Base-by-base conservation (phyloP, 1,140 invertebrate genomes). In the Tribolium castaneum region DNA sequence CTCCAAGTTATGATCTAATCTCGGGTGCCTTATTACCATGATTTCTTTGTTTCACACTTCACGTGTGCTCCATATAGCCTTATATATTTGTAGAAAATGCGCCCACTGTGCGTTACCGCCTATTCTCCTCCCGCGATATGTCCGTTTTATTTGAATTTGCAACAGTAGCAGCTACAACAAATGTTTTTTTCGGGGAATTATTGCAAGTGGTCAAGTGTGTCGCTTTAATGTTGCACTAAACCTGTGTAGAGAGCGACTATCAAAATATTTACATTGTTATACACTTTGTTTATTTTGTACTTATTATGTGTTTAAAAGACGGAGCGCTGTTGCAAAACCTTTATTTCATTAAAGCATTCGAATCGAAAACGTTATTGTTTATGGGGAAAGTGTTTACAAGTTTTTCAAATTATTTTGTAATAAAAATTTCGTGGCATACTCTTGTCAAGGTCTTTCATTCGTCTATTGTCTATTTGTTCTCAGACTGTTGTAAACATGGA, bases 201-300 rank as follows among this genome's bases (percentile, higher is more conserved):
- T 59, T 22, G 9, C 22, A 59, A 59, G 10, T 59, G 14, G 14
- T 59, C 22, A 59, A n/a, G 25, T 9, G 22, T 62, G 30, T 6
- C 19, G 10, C n/a, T 30, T 14, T 66, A 35, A 35, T 66, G 35
- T 66, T 66, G 59, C 59, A 66, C 16, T 66, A 13, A 66, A 66
- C 59, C 30, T 66, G 59, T 66, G 34, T 66, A 66, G 30, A 66
- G 30, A 66, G 35, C 45, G 6, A 12, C 59, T 35, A 66, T 13
- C 25, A 35, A 73, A 73, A 73, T 73, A 73, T 73, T 73, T 73
- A 54, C 71, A 73, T 73, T 73, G 71, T 73, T 72, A 72, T 45
- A 45, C 34, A 73, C 12, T 52, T 22, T 73, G 71, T 73, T 73
- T 52, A 73, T 73, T 66, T 66, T 66, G 10, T 45, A 9, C 39